phyloP scores from a whole-genome alignment of 2,888 invertebrate species.

The Geophilus truncorum region DNA sequence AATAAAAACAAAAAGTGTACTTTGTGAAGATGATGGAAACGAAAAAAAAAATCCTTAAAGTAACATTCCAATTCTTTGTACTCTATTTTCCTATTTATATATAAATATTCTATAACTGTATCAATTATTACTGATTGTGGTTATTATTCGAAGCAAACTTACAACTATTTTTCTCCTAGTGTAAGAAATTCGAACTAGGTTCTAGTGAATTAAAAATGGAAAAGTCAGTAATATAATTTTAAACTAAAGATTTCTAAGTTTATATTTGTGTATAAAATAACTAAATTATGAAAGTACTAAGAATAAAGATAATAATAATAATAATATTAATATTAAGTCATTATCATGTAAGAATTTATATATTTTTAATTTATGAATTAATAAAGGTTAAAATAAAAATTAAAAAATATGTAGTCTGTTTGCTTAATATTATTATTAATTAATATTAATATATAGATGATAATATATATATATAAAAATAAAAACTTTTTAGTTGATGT shows the following conservation, averaged over 20 bases:
- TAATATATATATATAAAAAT: background rate
- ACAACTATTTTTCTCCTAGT: slow-evolving; percentile 34
- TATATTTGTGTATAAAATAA: background rate
- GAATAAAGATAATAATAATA: background rate
- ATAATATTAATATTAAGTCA: too few relatives aligned
- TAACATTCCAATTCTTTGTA: slow-evolving; percentile 35
- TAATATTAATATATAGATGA: background rate
- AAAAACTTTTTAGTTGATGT: background rate
- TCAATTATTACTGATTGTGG: slow-evolving; percentile 29
- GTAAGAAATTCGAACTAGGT: slow-evolving; percentile 18
- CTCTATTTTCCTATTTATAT: slow-evolving; percentile 35
- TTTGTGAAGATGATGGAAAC: slow-evolving; percentile 32
- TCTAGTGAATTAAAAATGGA: slow-evolving; percentile 27
- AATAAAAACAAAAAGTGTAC: slow-evolving; percentile 32
- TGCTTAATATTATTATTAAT: background rate
- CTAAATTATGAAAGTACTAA: background rate
- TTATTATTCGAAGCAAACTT: slow-evolving; percentile 30
- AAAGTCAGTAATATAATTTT: background rate
- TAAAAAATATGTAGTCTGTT: background rate
- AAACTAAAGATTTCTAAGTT: background rate
- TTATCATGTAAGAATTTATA: background rate
- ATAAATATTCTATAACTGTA: slow-evolving; percentile 34
- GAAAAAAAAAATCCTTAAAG: slow-evolving; percentile 22
- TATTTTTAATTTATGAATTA: background rate
- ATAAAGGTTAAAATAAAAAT: background rate